Evolutionary conservation across 2,113 vertebrate genomes (phyloP).

Genomic region (Cyprinodon variegatus): DNA sequence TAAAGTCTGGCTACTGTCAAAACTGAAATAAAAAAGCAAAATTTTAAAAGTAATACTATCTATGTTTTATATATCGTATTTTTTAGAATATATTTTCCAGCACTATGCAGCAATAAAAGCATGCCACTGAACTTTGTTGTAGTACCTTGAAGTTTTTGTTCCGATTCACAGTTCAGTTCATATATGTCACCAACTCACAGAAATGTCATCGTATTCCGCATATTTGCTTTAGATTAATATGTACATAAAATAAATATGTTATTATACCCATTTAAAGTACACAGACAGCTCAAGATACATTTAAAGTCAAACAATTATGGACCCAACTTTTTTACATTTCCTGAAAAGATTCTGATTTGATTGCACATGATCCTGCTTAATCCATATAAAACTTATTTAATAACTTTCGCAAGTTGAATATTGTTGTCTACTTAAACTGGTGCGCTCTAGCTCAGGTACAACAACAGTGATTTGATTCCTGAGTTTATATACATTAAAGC

Average conservation of each 20-base stretch:
- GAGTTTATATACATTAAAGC: no score
- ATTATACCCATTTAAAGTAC: slow-evolving; percentile 14
- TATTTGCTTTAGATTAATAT: not conserved
- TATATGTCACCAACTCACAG: not conserved
- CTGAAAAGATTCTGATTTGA: slow-evolving; percentile 17
- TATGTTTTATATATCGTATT: no score
- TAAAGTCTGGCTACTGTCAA: not conserved
- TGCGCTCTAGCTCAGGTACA: no score
- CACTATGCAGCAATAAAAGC: not conserved
- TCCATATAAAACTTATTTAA: not conserved
- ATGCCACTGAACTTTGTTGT: not conserved
- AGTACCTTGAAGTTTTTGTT: slow-evolving; percentile 4
- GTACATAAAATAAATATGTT: not conserved
- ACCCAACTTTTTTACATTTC: slow-evolving; percentile 46
- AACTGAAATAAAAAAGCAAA: not conserved
- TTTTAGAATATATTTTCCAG: no score
- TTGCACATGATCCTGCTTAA: not conserved
- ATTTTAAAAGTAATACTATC: not conserved
- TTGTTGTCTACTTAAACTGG: not conserved
- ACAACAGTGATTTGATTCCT: no score
- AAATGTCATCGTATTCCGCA: not conserved
- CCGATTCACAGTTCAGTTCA: slow-evolving; percentile 6
- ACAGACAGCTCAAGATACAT: slow-evolving; percentile 25
- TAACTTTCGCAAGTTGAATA: not conserved
- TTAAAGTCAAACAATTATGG: slow-evolving; percentile 36